Evolutionary conservation across 2,113 vertebrate genomes (phyloP).

Genomic region (Piprites chloris): DNA sequence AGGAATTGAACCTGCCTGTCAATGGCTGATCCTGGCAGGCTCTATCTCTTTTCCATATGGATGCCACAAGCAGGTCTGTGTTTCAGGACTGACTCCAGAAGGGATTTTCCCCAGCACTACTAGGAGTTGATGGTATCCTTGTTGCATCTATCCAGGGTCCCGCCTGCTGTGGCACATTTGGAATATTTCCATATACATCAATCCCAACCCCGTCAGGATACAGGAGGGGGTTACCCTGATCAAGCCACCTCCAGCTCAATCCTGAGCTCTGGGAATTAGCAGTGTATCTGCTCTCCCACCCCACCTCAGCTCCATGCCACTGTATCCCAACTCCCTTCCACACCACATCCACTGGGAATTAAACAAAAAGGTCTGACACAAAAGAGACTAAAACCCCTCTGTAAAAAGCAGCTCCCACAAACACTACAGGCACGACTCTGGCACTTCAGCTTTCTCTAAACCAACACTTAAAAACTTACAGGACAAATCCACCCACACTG

Average conservation of each 20-base stretch:
- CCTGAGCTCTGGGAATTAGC: neutral
- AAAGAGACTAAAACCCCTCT: neutral
- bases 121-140: neutral
- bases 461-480: accelerated
- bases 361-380: neutral
- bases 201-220: neutral
- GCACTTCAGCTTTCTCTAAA: neutral
- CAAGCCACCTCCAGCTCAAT: neutral
- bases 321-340: neutral
- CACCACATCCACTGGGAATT: neutral
- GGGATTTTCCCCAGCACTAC: neutral
- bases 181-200: accelerated
- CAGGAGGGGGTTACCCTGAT: neutral
- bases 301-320: neutral
- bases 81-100: neutral
- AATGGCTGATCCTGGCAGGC: accelerated
- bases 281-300: neutral
- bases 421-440: neutral
- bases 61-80: neutral
- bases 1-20: neutral
- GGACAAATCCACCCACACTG: neutral
- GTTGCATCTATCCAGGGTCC: neutral
- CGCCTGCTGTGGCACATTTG: neutral
- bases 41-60: neutral
- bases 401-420: neutral